These are phyloP conservation scores for Rissa tridactyla DNA, from an alignment of 2,113 vertebrate genomes.

Conservation along the genomic window DNA sequence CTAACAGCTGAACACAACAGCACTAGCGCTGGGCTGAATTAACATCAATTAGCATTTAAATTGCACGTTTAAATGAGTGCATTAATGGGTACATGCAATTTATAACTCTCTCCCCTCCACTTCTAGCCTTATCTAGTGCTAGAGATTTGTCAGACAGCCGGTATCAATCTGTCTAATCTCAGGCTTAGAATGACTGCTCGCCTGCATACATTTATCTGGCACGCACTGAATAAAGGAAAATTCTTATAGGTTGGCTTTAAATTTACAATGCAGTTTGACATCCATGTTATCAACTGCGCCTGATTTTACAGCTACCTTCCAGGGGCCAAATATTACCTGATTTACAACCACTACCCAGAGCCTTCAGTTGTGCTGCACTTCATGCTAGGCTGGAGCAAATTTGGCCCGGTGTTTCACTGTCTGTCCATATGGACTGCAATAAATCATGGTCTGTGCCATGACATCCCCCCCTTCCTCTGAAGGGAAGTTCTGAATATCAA, in stretches of 20 bases:
- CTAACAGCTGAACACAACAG: background rate
- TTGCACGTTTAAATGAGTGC: slow-evolving; percentile 35
- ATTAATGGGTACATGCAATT: slow-evolving; percentile 42
- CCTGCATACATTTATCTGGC: slow-evolving; percentile 14
- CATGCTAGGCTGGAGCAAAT: background rate
- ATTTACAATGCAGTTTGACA: slow-evolving; percentile 18
- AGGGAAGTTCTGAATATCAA: background rate
- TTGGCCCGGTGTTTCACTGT: background rate
- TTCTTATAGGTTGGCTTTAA: slow-evolving; percentile 16
- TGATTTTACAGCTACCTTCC: slow-evolving; percentile 16
- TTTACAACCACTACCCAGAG: background rate
- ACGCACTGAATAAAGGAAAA: slow-evolving; percentile 24
- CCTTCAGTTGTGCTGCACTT: background rate
- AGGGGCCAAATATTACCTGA: slow-evolving; percentile 27
- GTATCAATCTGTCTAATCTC: slow-evolving; percentile 55
- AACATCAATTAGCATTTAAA: slow-evolving; percentile 70
- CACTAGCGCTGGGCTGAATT: slow-evolving; percentile 23
- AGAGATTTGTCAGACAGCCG: slow-evolving; percentile 34
- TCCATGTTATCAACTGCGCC: background rate
- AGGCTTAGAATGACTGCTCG: slow-evolving; percentile 6
- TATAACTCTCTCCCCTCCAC: slow-evolving; percentile 8
- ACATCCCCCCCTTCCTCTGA: background rate
- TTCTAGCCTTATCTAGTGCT: slow-evolving; percentile 20
- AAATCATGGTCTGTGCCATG: background rate
- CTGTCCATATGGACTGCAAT: background rate